Evolutionary conservation across 2,113 vertebrate genomes (phyloP), one percentile per base, ranked within the genome.

Genomic region (Drymodes brunneopygia): DNA sequence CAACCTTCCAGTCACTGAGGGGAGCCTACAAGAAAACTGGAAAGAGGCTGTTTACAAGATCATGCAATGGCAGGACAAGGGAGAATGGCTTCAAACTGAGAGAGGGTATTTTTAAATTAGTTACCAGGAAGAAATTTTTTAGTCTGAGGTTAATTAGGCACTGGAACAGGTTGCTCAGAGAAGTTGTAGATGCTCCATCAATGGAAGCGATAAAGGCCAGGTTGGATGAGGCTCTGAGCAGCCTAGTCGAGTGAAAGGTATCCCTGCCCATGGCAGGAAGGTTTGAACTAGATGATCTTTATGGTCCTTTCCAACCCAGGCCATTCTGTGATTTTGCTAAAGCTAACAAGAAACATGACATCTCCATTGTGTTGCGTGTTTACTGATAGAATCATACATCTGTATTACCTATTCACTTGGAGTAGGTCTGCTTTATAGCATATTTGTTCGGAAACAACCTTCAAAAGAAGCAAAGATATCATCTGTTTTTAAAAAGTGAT

Each of bases 111-210:
- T 54, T 62, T 27, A 28, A 12, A 31, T 60, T 45, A 60, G n/a
- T 23, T 54, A 27, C 22, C 21, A 47, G 38, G 17, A 75, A 54
- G 4, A 69, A 75, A 61, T 33, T 31, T 9, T 27, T 67, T 35
- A 27, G 10, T 47, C 21, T 61, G n/a, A 40, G 10, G 17, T 40
- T 47, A 29, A 35, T 67, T 69, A 48, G 40, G 19, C 15, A 14
- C 12, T 42, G 31, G 35, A 77, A 42, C 0, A 0, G 3, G 6
- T 61, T 82, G 8, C 12, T n/a, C 8, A 35, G 54, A 35, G 31
- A 75, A 61, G 40, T 6, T 54, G n/a, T 48, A 10, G n/a, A 15
- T 31, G 14, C 2, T 45, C 17, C 47, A 69, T 40, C 7, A 10
- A 6, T 31, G 25, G 17, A 35, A 56, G 3, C 11, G 10, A 28